Base-by-base conservation (phyloP, 2,888 invertebrate species). In the Hofmannophila pseudospretella region DNA sequence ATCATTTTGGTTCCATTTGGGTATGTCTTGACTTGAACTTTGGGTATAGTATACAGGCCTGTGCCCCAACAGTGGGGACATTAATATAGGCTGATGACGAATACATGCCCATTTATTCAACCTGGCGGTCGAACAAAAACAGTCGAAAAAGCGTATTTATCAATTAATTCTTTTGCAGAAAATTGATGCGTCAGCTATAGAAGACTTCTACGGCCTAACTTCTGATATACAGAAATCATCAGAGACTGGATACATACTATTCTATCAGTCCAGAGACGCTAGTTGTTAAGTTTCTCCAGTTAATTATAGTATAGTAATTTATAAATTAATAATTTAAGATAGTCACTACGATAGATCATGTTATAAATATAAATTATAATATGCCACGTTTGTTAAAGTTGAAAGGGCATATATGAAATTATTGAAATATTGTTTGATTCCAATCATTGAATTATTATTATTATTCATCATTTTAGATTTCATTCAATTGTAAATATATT, bases 171-270 rank as follows among this genome's bases (percentile, higher is more conserved):
- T n/a, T n/a, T 34, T 38, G 12, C 88, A 98, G 97, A 99, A 99
- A 94, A 99, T 99, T 67, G 99, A 99, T 76, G 96, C 98, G 36
- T 96, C 98, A 40, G 94, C 96, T 54, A 98, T 99, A 85, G 99
- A 99, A 90, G 99, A 99, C 84, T 99, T 99, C 86, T 99, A 98
- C 87, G 99, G 99, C 69, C 92, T 99, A 67, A 97, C 99, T 39
- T 97, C 98, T 45, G 99, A 99, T 79, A 95, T 97, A 71, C 98
- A 98, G 79, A 99, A 99, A 86, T 98, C 98, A 51, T 99, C 99
- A 25, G 99, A 99, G 88, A 99, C 99, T 36, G 99, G 99, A 61
- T 99, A 99, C 86, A 99, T 99, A 75, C 89, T 99, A 63, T 99
- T 99, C 88, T 99, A 99, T 88, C 98, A 98, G 84, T 97, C 97